Percentiles rank a stretch among this genome's conserved stretches.
phyloP scores from a whole-genome alignment of 2,113 vertebrate species.

The Merops nubicus region DNA sequence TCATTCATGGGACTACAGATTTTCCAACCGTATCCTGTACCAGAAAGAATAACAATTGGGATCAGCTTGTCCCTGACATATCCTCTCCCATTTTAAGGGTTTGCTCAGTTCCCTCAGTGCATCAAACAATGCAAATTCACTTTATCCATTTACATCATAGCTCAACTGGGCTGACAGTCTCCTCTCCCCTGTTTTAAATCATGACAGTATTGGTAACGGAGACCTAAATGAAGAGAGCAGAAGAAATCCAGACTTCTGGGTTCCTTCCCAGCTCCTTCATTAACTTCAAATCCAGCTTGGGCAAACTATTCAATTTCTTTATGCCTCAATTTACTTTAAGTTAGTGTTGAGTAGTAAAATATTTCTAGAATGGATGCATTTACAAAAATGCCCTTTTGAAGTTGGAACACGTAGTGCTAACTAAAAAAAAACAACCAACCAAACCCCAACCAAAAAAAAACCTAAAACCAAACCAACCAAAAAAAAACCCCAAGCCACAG shows the following conservation, averaged over 20 bases:
- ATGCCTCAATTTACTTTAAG: not conserved
- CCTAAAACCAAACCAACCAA: too few relatives aligned
- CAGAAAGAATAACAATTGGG: not conserved
- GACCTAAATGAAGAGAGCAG: not conserved
- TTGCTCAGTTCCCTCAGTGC: not conserved
- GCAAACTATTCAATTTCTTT: not conserved
- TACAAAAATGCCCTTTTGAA: not conserved
- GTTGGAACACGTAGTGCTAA: not conserved
- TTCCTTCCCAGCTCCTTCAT: not conserved
- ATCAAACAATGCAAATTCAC: not conserved
- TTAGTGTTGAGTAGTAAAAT: not conserved
- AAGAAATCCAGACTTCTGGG: not conserved
- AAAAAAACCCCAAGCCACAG: too few relatives aligned
- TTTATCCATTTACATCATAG: not conserved
- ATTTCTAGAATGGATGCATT: not conserved
- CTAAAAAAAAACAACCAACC: too few relatives aligned
- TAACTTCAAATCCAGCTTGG: not conserved
- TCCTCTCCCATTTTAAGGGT: not conserved
- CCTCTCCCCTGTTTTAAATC: not conserved
- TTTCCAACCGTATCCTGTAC: not conserved
- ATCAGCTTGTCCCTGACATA: not conserved
- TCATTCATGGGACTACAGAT: slow-evolving; percentile 38
- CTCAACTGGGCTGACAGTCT: not conserved
- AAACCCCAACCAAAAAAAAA: too few relatives aligned
- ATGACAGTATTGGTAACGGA: not conserved